Conservation (phyloP, 1,140 invertebrate species). For the Drosophila prosaltans region DNA sequence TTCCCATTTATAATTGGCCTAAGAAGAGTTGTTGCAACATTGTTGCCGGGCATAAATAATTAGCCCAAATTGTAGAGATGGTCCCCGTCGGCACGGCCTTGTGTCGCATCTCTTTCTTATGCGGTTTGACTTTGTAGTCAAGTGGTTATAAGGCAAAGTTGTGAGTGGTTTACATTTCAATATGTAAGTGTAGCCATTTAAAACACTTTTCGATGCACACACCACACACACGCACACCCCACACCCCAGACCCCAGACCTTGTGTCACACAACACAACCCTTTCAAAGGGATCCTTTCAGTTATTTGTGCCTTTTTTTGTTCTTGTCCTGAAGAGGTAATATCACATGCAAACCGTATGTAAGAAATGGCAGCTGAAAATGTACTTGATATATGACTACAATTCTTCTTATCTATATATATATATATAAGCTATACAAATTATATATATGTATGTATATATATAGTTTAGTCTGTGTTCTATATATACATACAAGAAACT, state of each 20-base stretch:
- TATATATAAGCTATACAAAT: neutral
- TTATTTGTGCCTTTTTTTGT: neutral
- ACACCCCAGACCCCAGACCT: neutral
- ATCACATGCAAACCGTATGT: neutral
- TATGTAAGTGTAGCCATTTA: slow-evolving; percentile 66
- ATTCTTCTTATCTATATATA: too few species aligned
- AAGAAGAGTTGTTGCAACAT: slow-evolving; percentile 64
- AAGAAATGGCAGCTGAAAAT: slow-evolving; percentile 8
- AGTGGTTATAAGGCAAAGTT: slow-evolving; percentile 37
- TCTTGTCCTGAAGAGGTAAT: neutral
- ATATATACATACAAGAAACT: slow-evolving; percentile 13
- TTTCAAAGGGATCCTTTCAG: slow-evolving; percentile 24
- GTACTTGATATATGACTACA: neutral
- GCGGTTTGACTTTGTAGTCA: slow-evolving; percentile 76
- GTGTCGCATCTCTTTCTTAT: slow-evolving; percentile 41
- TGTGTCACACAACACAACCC: slow-evolving; percentile 38
- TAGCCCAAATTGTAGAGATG: slow-evolving; percentile 39
- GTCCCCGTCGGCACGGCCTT: neutral
- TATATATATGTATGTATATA: neutral
- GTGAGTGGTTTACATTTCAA: slow-evolving; percentile 52
- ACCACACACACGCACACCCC: neutral
- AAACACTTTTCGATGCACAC: slow-evolving; percentile 61
- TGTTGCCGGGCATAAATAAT: slow-evolving; percentile 63
- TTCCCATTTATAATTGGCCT: slow-evolving; percentile 59
- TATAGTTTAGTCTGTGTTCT: neutral